Base-by-base conservation (phyloP, 2,113 vertebrate genomes). In the Tyrannus savana region DNA sequence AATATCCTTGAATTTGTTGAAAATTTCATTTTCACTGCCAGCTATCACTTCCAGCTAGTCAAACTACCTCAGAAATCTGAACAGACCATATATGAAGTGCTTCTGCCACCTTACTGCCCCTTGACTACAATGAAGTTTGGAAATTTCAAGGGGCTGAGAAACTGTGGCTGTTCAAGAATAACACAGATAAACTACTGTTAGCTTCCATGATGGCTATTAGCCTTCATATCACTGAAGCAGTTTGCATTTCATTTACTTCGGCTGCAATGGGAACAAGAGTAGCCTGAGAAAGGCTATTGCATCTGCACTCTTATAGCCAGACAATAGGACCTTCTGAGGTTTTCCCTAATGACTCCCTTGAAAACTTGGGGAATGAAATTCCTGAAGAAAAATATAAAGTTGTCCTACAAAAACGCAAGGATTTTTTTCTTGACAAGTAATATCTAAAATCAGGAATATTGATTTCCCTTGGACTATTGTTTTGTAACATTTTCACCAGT, bases 151-250 rank as follows among this genome's bases (percentile, higher is more conserved):
- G 2, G 9, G 42, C 39, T 60, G 25, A 67, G 53, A 79, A 63
- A 67, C 3, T 35, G 19, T 10, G 14, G 5, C 47, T 69, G 35
- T 73, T 76, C 55, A 41, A 47, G 27, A 55, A 28, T 15, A 73
- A 56, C 10, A 63, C 7, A 22, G 31, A 60, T 19, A 58, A 44
- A 46, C 81, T 56, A 15, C 17, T 78, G 4, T 62, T 81, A 46
- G 3, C 10, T 77, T 81, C 55, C 22, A 16, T 52, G 37, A 44
- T 17, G 14, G 5, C 14, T 93, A 41, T 24, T 60, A 73, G 2
- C 18, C 7, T 73, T 12, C 1, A 2, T 14, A 64, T 30, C 24
- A 39, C 18, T 80, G 63, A 60, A 59, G 7, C 3, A 2, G 0
- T 77, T 84, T 91, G 3, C 7, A 49, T 72, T 44, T 90, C 10